Conservation (phyloP, 2,113 vertebrate genomes). For the Thomomys bottae region DNA sequence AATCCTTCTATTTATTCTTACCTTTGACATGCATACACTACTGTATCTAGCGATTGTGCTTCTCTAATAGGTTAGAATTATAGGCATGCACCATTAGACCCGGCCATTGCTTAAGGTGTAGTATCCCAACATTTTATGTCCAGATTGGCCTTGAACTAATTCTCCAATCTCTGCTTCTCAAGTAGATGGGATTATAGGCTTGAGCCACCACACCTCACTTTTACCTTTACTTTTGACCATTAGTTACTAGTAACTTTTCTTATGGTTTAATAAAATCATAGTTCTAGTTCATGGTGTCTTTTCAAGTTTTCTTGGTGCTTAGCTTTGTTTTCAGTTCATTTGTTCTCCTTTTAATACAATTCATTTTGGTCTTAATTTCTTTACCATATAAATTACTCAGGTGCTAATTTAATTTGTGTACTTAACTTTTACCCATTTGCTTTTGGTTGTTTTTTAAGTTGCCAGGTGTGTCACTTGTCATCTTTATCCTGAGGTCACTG, state of each 20-base stretch:
- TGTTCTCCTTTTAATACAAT: slow-evolving; percentile 20
- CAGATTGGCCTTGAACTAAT: too few species aligned
- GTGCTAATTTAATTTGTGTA: slow-evolving; percentile 14
- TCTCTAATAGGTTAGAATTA: too few species aligned
- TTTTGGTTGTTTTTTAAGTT: slow-evolving; percentile 48
- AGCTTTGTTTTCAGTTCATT: slow-evolving; percentile 48
- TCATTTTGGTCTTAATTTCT: slow-evolving; percentile 50
- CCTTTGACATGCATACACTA: too few species aligned
- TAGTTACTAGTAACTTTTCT: slow-evolving; percentile 50
- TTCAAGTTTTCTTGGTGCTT: slow-evolving; percentile 48
- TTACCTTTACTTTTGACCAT: slow-evolving; percentile 31
- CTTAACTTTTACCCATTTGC: slow-evolving; percentile 48
- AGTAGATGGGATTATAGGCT: too few species aligned
- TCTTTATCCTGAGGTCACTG: slow-evolving; percentile 9
- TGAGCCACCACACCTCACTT: too few species aligned
- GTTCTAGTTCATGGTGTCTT: slow-evolving; percentile 16
- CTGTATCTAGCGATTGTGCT: too few species aligned
- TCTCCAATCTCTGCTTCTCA: too few species aligned
- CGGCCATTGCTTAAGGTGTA: too few species aligned
- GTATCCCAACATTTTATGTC: too few species aligned
- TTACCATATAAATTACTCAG: not conserved
- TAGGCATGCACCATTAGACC: too few species aligned
- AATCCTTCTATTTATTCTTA: too few species aligned
- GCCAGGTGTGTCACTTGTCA: not conserved
- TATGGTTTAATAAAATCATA: slow-evolving; percentile 30